Base-by-base conservation (phyloP, 2,113 vertebrate species). In the Carollia perspicillata region DNA sequence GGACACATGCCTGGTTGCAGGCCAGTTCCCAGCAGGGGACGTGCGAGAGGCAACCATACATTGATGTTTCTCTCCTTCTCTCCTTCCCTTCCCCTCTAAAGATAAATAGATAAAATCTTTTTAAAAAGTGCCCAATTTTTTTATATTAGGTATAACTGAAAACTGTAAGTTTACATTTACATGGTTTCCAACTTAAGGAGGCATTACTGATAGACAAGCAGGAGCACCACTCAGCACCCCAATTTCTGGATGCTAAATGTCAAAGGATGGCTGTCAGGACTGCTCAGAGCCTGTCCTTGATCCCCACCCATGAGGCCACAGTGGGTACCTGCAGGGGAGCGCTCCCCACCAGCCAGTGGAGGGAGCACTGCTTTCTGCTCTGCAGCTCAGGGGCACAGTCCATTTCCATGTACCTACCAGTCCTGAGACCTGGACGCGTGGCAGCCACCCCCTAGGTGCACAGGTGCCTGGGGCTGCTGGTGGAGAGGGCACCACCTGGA, bases 361-460 rank as follows among this genome's bases (percentile, higher is more conserved):
- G 72, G 47, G 44, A 75, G 28, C 30, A 75, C 72, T 3, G 17
- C 72, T 75, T 75, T 75, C 44, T 49, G 72, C 44, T 49, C 72
- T 33, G 30, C 44, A 75, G 44, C 30, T 75, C 44, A 20, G 28
- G 28, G 72, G 44, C 16, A 49, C 42, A 20, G 44, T 49, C 7
- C 0, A 17, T 33, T 33, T 33, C 44, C 72, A 33, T 33, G 72
- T 49, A 18, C 44, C 44, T 4, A 49, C 28, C 20, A 44, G 72
- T 30, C 28, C 28, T 17, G 42, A 75, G 8, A 47, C 44, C 23
- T 4, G 2, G 44, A 30, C 44, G 8, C 40, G 26, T 49, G 55
- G 55, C 37, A 58, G 37, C 79, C 16, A 37, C 53, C 6, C 95
- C 98, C 98, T 42, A 97, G 94, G 94, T 98, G 97, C 4, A 97